Conservation (phyloP, 2,888 invertebrate genomes). For the Tenodera sinensis region DNA sequence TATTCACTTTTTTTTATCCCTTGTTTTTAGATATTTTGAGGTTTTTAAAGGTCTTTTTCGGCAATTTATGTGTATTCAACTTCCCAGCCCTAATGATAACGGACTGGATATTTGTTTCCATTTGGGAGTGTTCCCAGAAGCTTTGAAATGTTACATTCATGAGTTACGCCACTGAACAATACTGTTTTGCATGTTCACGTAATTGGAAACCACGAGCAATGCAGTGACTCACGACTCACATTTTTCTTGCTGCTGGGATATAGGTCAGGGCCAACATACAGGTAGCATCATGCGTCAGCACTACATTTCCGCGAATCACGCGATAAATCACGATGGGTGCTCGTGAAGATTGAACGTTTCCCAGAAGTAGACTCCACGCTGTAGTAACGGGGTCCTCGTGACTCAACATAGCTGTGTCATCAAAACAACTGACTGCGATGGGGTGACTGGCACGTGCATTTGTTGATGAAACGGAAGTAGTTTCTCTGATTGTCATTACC, state of each 20-base stretch:
- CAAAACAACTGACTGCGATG: neutral
- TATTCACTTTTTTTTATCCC: too few species aligned
- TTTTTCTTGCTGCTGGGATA: neutral
- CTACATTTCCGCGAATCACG: neutral
- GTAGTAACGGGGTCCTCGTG: neutral
- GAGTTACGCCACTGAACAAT: neutral
- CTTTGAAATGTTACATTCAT: too few species aligned
- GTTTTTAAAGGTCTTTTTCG: too few species aligned
- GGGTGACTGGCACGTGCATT: too few species aligned
- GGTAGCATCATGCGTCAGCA: neutral
- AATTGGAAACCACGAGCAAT: neutral
- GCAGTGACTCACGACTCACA: neutral
- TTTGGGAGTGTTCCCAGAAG: too few species aligned
- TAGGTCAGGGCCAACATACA: neutral
- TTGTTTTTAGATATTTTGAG: too few species aligned
- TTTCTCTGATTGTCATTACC: too few species aligned
- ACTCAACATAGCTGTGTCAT: neutral
- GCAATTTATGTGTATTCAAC: too few species aligned
- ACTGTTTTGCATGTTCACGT: neutral
- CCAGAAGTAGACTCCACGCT: neutral
- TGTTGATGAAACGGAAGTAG: too few species aligned
- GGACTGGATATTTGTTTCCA: too few species aligned
- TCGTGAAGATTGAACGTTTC: neutral
- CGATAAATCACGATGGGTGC: neutral
- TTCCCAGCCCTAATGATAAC: too few species aligned